phyloP scores from a whole-genome alignment of 2,113 vertebrate species.

The Ctenodactylus gundi region DNA sequence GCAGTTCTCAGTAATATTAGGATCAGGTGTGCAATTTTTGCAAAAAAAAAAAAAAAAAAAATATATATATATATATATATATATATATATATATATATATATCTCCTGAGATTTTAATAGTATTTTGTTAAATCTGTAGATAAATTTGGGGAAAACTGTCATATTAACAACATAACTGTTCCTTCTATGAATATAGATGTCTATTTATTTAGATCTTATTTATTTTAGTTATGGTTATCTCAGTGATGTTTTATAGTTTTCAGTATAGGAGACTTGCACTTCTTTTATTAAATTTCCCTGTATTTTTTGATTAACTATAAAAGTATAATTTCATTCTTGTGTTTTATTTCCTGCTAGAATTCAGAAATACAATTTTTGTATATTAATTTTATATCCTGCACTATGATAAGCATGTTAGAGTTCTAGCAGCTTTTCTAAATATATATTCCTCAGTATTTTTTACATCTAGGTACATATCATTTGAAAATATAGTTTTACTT shows the following conservation, averaged over 20 bases:
- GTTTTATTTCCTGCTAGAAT: not conserved
- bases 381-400: not conserved
- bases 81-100: too few species aligned
- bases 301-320: too few species aligned
- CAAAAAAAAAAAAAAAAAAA: not conserved
- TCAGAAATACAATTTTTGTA: not conserved
- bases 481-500: not conserved
- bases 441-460: not conserved
- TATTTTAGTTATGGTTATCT: constrained; percentile 16
- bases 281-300: not conserved
- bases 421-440: not conserved
- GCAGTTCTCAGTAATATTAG: not conserved
- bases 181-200: not conserved
- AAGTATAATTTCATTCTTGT: constrained; percentile 9
- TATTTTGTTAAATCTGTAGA: not conserved
- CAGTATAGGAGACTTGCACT: not conserved
- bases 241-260: not conserved
- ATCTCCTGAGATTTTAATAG: not conserved
- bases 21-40: not conserved
- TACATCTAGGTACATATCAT: not conserved
- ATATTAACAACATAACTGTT: not conserved
- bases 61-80: too few species aligned
- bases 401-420: not conserved
- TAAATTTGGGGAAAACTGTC: not conserved
- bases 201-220: too few species aligned